Evolutionary conservation across 2,888 invertebrate species (phyloP).

Genomic region (Pteria penguin): DNA sequence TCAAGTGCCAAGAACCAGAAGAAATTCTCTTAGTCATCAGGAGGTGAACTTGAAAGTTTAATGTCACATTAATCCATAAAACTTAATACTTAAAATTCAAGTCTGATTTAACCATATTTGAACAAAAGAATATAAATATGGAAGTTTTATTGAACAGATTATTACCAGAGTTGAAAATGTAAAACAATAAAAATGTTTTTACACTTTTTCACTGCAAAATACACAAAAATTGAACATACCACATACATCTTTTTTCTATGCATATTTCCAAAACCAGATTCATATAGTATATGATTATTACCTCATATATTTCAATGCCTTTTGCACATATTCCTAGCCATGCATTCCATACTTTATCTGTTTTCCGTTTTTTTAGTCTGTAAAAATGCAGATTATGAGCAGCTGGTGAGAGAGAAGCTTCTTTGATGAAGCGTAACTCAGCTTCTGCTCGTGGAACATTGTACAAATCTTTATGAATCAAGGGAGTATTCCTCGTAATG

Average conservation of each 20-base stretch:
- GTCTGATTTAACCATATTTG: too few species aligned
- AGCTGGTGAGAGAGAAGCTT: slow-evolving; percentile 90
- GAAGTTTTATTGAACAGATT: too few species aligned
- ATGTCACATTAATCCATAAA: too few species aligned
- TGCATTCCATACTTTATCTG: slow-evolving; percentile 85
- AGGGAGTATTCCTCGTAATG: slow-evolving; percentile 84
- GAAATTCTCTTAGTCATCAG: too few species aligned
- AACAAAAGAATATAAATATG: too few species aligned
- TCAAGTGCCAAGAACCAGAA: too few species aligned
- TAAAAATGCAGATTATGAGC: slow-evolving; percentile 94
- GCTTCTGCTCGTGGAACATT: slow-evolving; percentile 90
- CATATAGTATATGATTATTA: too few species aligned
- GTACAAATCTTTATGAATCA: slow-evolving; percentile 90
- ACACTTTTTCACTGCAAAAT: too few species aligned
- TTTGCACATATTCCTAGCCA: slow-evolving; percentile 95
- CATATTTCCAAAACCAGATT: neutral
- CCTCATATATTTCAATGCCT: slow-evolving; percentile 92
- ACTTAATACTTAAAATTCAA: too few species aligned
- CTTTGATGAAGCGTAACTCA: slow-evolving; percentile 92
- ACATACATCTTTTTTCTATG: neutral
- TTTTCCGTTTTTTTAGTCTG: slow-evolving; percentile 83
- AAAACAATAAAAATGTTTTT: too few species aligned
- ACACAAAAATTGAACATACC: neutral
- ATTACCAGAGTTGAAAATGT: too few species aligned
- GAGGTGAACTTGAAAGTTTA: too few species aligned